These are phyloP conservation scores for Geodia barretti DNA, from an alignment of 37 sponge, comb jelly and placozoan species.

Conservation along the genomic window DNA sequence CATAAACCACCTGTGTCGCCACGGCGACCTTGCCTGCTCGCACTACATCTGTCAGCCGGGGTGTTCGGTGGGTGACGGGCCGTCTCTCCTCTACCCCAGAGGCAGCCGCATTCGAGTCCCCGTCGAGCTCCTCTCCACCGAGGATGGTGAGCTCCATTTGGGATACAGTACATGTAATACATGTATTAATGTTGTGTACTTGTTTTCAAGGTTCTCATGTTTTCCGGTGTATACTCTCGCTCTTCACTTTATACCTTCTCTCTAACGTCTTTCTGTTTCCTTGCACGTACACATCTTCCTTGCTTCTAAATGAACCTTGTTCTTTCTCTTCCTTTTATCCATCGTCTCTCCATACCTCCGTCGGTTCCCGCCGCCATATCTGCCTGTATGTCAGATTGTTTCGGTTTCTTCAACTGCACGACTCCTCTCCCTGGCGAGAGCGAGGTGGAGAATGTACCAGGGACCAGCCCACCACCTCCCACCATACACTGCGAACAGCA, in stretches of 20 bases:
- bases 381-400: slow-evolving; percentile 19
- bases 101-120: slow-evolving; percentile 26
- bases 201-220: background rate
- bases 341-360: too few species aligned
- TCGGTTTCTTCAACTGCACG: slow-evolving; percentile 51
- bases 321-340: too few species aligned
- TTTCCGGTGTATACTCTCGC: too few species aligned
- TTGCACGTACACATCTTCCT: too few species aligned
- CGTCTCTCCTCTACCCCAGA: slow-evolving; percentile 14
- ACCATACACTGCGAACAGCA: background rate
- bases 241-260: too few species aligned
- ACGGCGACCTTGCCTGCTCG: slow-evolving; percentile 15
- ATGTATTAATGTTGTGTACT: background rate
- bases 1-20: slow-evolving; percentile 49
- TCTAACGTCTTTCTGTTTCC: too few species aligned
- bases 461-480: background rate
- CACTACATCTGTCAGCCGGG: slow-evolving; percentile 50
- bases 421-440: background rate
- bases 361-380: too few species aligned
- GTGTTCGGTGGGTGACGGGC: slow-evolving; percentile 21
- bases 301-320: too few species aligned
- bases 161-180: background rate
- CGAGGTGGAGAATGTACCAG: background rate
- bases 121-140: background rate
- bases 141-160: background rate